phyloP scores from a whole-genome alignment of 1,140 invertebrate genomes.

The Penaeus indicus region DNA sequence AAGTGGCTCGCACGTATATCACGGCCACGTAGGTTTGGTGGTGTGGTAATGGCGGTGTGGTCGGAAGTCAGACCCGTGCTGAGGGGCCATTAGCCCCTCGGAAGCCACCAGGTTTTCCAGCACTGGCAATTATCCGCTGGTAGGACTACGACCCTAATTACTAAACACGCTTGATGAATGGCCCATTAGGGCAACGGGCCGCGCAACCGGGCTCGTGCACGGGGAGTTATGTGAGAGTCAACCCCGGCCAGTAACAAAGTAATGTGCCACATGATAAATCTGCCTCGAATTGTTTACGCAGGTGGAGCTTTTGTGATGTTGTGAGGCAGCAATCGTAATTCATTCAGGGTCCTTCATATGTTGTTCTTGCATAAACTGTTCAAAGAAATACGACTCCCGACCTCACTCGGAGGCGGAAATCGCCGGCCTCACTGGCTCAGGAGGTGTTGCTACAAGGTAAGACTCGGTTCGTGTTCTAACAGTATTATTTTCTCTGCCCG shows the following conservation, averaged over 20 bases:
- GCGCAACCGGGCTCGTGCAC: conserved; percentile 2
- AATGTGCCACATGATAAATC: conserved; percentile 26
- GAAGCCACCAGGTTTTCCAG: conserved; percentile 1
- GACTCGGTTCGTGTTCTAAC: neutral
- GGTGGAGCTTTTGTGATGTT: neutral
- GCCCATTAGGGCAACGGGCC: conserved; percentile 41
- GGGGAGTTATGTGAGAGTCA: conserved; percentile 33
- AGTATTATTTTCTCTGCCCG: conserved; percentile 23
- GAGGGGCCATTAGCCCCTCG: conserved; percentile 33
- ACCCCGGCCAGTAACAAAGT: neutral
- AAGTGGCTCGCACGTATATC: conserved; percentile 46
- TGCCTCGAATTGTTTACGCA: conserved; percentile 9
- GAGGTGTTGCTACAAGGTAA: too few relatives aligned
- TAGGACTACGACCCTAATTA: conserved; percentile 54
- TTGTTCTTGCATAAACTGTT: too few relatives aligned
- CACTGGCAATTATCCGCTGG: conserved; percentile 40
- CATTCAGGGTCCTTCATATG: too few relatives aligned
- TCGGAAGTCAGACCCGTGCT: conserved; percentile 26
- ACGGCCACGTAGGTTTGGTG: conserved; percentile 45
- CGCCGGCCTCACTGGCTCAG: too few relatives aligned
- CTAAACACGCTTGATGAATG: conserved; percentile 54
- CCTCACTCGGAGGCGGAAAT: too few relatives aligned
- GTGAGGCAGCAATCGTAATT: too few relatives aligned
- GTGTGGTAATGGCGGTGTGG: conserved; percentile 43
- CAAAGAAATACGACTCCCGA: too few relatives aligned